phyloP scores from a whole-genome alignment of 2,113 vertebrate species.

The Phodopus roborovskii region DNA sequence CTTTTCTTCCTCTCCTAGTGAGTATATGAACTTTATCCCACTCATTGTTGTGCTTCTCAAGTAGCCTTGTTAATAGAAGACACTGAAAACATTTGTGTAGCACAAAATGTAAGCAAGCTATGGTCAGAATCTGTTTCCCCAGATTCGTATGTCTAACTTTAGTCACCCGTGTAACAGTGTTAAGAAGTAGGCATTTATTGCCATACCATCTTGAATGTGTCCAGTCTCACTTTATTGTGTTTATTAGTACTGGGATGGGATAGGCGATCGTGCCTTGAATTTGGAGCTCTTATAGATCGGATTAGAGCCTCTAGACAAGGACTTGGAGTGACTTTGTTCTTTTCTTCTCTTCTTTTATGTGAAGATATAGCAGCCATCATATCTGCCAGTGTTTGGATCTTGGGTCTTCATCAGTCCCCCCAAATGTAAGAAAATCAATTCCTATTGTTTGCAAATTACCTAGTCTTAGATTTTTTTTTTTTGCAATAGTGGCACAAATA shows the following conservation, averaged over 20 bases:
- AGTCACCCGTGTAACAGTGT: neutral
- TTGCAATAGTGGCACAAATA: no score
- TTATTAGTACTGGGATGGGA: neutral
- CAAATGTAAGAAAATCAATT: neutral
- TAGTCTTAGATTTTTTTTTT: no score
- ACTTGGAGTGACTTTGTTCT: neutral
- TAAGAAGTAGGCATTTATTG: neutral
- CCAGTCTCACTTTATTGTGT: neutral
- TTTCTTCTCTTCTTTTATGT: neutral
- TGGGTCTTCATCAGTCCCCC: neutral
- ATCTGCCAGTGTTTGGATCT: neutral
- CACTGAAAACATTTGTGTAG: neutral
- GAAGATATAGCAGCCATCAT: no score
- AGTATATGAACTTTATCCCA: neutral
- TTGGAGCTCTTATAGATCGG: neutral
- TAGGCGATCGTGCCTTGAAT: neutral
- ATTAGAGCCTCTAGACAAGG: neutral
- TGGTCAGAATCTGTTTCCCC: neutral
- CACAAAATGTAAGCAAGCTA: neutral
- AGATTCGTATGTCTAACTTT: neutral
- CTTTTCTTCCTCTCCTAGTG: neutral
- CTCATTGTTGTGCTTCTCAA: neutral
- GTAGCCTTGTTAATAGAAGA: neutral
- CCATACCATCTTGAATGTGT: neutral
- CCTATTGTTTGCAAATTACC: neutral